Conservation (phyloP, 2,113 vertebrate species). For the Pelvicachromis taeniatus region DNA sequence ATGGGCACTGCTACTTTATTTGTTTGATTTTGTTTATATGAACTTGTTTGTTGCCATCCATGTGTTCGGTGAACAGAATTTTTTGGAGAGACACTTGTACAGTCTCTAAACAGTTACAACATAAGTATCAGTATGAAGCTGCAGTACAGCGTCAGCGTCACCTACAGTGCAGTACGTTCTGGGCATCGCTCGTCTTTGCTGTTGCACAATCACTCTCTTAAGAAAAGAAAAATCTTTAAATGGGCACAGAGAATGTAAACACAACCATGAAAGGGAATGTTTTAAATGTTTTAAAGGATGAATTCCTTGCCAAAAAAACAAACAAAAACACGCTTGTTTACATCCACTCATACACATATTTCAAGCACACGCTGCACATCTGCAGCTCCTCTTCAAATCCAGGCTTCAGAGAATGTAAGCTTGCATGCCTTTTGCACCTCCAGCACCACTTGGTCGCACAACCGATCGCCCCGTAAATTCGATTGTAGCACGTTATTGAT, state of each 20-base stretch:
- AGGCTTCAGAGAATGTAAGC: slow-evolving; percentile 69
- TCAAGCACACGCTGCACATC: slow-evolving; percentile 54
- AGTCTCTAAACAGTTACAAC: neutral
- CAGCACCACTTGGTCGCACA: slow-evolving; percentile 27
- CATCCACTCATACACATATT: slow-evolving; percentile 24
- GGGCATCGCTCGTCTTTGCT: slow-evolving; percentile 38
- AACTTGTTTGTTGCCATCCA: slow-evolving; percentile 51
- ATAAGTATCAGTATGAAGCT: slow-evolving; percentile 32
- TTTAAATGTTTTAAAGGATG: neutral
- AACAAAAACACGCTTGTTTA: slow-evolving; percentile 29
- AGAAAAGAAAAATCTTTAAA: neutral
- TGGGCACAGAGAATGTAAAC: slow-evolving; percentile 63
- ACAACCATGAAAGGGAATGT: slow-evolving; percentile 35
- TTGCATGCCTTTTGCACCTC: slow-evolving; percentile 72
- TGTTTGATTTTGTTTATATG: slow-evolving; percentile 47
- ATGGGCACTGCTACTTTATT: slow-evolving; percentile 56
- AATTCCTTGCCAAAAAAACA: slow-evolving; percentile 19
- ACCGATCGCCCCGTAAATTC: slow-evolving; percentile 34
- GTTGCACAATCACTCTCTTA: slow-evolving; percentile 55
- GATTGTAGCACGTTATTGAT: slow-evolving; percentile 71
- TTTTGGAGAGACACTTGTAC: neutral
- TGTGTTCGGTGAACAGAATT: slow-evolving; percentile 27
- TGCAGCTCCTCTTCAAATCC: slow-evolving; percentile 34
- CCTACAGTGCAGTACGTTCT: slow-evolving; percentile 1
- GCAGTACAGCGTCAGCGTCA: slow-evolving; percentile 40